Evolutionary conservation across 2,888 invertebrate species (phyloP).

Genomic region (Polydesmus complanatus): DNA sequence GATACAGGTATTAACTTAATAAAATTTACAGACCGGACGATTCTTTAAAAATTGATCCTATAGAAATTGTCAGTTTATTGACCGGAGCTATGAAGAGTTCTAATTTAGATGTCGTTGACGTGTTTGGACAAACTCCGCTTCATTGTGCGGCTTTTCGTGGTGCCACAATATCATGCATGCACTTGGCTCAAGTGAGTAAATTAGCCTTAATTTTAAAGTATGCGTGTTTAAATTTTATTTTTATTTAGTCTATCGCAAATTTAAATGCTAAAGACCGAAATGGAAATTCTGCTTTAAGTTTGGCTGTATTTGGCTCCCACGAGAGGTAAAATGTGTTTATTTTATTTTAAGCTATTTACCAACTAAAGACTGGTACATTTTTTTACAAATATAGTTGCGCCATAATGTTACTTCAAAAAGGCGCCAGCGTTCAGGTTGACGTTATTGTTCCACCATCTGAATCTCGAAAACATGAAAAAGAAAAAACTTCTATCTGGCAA

Average conservation of each 20-base stretch:
- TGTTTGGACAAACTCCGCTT: conserved; percentile 31
- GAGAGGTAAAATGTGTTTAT: conserved; percentile 29
- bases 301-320: conserved; percentile 34
- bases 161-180: conserved; percentile 36
- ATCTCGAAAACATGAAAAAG: conserved; percentile 16
- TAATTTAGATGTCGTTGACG: conserved; percentile 29
- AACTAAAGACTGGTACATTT: not conserved
- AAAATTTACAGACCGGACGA: conserved; percentile 26
- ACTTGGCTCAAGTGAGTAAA: conserved; percentile 29
- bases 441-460: conserved; percentile 22
- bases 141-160: conserved; percentile 36
- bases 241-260: conserved; percentile 23
- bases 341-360: not conserved
- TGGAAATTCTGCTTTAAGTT: conserved; percentile 36
- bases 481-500: conserved; percentile 25
- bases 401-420: conserved; percentile 32
- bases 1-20: not conserved
- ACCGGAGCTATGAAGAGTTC: conserved; percentile 30
- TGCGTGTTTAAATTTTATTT: conserved; percentile 15
- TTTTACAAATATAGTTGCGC: conserved; percentile 30
- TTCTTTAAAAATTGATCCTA: conserved; percentile 30
- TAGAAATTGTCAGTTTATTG: conserved; percentile 33
- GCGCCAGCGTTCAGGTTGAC: conserved; percentile 28
- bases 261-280: conserved; percentile 29
- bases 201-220: not conserved